phyloP scores from a whole-genome alignment of 2,888 invertebrate species.

The Pristionchus mayeri region DNA sequence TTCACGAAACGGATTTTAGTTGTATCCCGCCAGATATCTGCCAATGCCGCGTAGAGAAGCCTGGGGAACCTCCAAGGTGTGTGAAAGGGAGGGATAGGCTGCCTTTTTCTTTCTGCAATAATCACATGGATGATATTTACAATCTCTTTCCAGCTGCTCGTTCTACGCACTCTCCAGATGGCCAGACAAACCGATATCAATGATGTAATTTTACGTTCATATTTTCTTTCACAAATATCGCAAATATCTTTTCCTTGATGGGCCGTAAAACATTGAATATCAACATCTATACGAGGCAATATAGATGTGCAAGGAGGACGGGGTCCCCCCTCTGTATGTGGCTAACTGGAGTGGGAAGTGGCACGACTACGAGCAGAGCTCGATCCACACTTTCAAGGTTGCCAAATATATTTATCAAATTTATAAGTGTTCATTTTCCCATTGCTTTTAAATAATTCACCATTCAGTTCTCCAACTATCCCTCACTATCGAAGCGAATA shows the following conservation, averaged over 20 bases:
- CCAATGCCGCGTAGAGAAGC: no score
- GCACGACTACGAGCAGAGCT: background rate
- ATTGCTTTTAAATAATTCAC: background rate
- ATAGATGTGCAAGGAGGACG: background rate
- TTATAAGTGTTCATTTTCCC: background rate
- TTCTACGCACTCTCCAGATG: background rate
- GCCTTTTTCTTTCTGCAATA: no score
- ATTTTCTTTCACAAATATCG: background rate
- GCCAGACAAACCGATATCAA: background rate
- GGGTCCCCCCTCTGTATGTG: background rate
- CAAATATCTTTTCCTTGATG: background rate
- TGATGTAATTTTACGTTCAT: background rate
- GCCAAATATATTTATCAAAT: background rate
- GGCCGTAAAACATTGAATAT: background rate
- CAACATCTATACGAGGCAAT: background rate
- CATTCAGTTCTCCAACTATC: background rate
- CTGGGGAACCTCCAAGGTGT: no score
- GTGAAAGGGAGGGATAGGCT: no score
- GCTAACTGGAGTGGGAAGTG: background rate
- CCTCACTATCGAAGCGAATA: background rate
- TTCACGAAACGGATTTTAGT: no score
- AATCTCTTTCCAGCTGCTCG: background rate
- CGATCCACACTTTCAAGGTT: background rate
- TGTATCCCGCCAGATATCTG: no score
- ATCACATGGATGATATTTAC: no score